Evolutionary conservation across 2,113 vertebrate species (phyloP).

Genomic region (human (Homo sapiens)): GRCh38 chr3:51078501-51079000

Average conservation of each 20-base stretch:
- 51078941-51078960: neutral
- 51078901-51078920: neutral
- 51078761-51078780: neutral
- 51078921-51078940: slow-evolving; percentile 27
- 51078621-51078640: slow-evolving; percentile 31
- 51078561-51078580: slow-evolving; percentile 18
- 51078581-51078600: slow-evolving; percentile 21
- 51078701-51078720: neutral
- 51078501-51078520: neutral
- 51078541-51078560: neutral
- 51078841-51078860: neutral
- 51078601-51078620: slow-evolving; percentile 17
- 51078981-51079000: neutral
- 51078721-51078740: neutral
- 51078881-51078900: neutral
- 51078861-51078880: neutral
- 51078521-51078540: neutral
- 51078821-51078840: neutral
- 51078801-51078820: neutral
- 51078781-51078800: neutral
- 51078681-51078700: neutral
- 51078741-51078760: neutral
- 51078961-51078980: neutral
- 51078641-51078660: neutral
- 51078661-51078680: slow-evolving; percentile 6